Evolutionary conservation across 1,140 invertebrate species (phyloP), one percentile per base, ranked within the genome.

Genomic region (Palaemon carinicauda): DNA sequence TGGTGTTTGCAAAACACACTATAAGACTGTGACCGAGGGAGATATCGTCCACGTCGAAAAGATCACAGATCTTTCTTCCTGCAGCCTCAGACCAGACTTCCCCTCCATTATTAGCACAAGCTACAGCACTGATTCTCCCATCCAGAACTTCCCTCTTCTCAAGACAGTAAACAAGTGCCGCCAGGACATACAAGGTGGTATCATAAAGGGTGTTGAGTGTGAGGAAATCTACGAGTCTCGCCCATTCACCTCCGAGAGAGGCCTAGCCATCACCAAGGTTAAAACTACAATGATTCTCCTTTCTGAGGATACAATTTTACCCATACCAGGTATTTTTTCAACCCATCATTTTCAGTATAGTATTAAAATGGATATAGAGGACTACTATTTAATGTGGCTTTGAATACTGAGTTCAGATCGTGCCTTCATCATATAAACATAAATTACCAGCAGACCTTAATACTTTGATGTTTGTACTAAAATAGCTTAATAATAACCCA

Each of bases 171-270:
- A 95, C 83, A 91, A 91, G 29, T 93, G 94, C 41, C 94, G 95
- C 87, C 94, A 96, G 71, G 94, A 93, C 74, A 92, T 97, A 73
- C 94, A 95, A 87, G 93, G 93, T 29, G 95, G 95, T 4, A 91
- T 96, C 33, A 91, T 97, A 0, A 93, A 95, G 88, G 94, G 93
- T 65, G 94, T 94, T 0, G 92, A 92, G 0, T 94, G 96, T 10
- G 92, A 92, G 0, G 97, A 98, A 91, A 93, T 93, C 12, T 97
- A 98, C 91, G 91, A 94, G 17, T 96, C 96, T 90, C 91, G 93
- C 51, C 96, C 96, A 0, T 96, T 96, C 92, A 95, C 95, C 3
- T 93, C 94, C 27, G 93, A 93, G 54, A 93, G 94, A 24, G 93
- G 93, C 31, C 94, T 95, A 1, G 95, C 96, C 7, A 93, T 94